Evolutionary conservation across 2,888 invertebrate species (phyloP), one percentile per base, ranked within the genome.

Genomic region (Trichogramma dendrolimi): DNA sequence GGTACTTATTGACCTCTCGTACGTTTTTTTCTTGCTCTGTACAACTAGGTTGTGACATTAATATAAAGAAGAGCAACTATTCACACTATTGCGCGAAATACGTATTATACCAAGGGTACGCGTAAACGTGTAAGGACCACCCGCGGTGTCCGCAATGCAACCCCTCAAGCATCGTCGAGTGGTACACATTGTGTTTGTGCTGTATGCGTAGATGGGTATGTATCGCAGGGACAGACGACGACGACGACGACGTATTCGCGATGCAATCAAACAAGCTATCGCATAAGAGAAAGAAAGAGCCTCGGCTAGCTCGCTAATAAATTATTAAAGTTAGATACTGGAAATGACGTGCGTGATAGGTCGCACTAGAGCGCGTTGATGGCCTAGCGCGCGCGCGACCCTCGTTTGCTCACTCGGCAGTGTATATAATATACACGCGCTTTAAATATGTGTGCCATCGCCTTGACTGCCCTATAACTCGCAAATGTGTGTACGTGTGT

Each of bases 281-380:
- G 48, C 27, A 27, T 27, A 27, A 52, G 59, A 46, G 41, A 14
- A 38, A 41, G 44, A 44, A 39, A 39, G 40, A 43, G 60, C 43
- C 4, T 11, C 49, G 10, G 68, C 60, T 67, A 64, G 68, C 71
- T 71, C 69, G 74, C 77, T 78, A 78, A 79, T 79, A 79, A 79
- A 79, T 79, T 79, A 79, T 79, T 76, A 76, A 79, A 78, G 76
- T 73, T 74, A 71, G 71, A 71, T 71, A 68, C 78, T 79, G 79
- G 70, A 70, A 73, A 74, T 78, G 79, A 79, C 78, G 74, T 71
- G 63, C 39, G 56, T 41, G 42, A 8, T 11, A 27, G n/a, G 42
- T 51, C 11, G 14, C 38, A 4, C 43, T 5, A 38, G 50, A 43
- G 27, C 39, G 5, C 27, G 41, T 58, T 40, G 56, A 49, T 59